Evolutionary conservation across 2,113 vertebrate species (phyloP).

Genomic region (Arizona elegans): DNA sequence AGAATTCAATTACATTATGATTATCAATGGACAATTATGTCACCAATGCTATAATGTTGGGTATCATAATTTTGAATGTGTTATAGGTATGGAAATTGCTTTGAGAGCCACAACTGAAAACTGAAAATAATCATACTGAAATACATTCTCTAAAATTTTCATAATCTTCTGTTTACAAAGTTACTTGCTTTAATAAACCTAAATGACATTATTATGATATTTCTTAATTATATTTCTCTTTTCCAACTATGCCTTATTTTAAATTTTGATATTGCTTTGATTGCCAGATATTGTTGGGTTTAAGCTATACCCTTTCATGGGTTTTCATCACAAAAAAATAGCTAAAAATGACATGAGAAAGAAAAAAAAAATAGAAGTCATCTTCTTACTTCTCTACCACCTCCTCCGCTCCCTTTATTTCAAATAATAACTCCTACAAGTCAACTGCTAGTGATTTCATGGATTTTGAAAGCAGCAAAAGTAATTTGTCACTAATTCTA

Average conservation of each 20-base stretch:
- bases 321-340: neutral
- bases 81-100: neutral
- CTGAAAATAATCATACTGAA: neutral
- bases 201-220: neutral
- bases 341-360: neutral
- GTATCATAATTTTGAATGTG: neutral
- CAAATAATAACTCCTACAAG: neutral
- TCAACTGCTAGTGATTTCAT: neutral
- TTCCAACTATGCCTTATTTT: neutral
- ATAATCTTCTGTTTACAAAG: neutral
- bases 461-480: neutral
- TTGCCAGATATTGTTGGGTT: neutral
- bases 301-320: neutral
- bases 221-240: neutral
- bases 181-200: neutral
- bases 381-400: neutral
- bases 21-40: neutral
- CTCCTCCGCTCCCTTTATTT: neutral
- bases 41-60: neutral
- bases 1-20: neutral
- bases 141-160: neutral
- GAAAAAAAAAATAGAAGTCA: neutral
- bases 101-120: neutral
- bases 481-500: neutral
- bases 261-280: neutral